Evolutionary conservation across 2,797 vertebrate species (phyloP), one percentile per base, ranked within the genome.

Genomic region (Hoplostethus atlanticus): DNA sequence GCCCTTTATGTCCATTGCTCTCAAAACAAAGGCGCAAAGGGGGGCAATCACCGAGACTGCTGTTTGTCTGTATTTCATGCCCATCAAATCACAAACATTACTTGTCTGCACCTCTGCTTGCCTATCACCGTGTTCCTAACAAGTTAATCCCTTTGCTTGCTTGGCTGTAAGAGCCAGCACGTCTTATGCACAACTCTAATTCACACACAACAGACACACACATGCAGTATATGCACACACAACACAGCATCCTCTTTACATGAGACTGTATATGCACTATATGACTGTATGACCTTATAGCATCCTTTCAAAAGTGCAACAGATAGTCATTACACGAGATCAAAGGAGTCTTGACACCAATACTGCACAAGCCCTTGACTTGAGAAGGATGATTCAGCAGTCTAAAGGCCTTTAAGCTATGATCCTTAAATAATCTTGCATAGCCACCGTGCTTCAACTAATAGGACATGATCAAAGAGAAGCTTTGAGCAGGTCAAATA

Each of bases 1-100:
- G 77, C 72, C 77, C 80, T 87, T 90, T 84, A 80, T 81, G 80
- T 89, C 85, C 77, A 69, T 89, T 85, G 82, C 67, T 86, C 61
- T 68, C 13, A 40, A 71, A 80, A 84, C 68, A 84, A 79, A 80
- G 63, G 79, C 71, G 68, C 77, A 68, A 25, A 1, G 0, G 68
- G 42, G 68, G 42, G 71, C 69, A 73, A 28, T 74, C 68, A 51
- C 84, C 59, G 46, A 56, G 30, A 72, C 52, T 58, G 30, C 10
- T 3, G 36, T 71, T 52, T 79, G 56, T 67, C 63, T 79, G 47
- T 70, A 80, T 87, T 84, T 85, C 76, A 82, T 68, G 74, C 54
- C 78, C 68, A 77, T 81, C 76, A 79, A 77, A 76, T 64, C 73
- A 74, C 64, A 79, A 79, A 77, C 68, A 79, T 3, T 11, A 58